Evolutionary conservation across 92 coral and sea anemone genomes (phyloP), one percentile per base, ranked within the genome.

Genomic region (Palythoa heliodiscus): DNA sequence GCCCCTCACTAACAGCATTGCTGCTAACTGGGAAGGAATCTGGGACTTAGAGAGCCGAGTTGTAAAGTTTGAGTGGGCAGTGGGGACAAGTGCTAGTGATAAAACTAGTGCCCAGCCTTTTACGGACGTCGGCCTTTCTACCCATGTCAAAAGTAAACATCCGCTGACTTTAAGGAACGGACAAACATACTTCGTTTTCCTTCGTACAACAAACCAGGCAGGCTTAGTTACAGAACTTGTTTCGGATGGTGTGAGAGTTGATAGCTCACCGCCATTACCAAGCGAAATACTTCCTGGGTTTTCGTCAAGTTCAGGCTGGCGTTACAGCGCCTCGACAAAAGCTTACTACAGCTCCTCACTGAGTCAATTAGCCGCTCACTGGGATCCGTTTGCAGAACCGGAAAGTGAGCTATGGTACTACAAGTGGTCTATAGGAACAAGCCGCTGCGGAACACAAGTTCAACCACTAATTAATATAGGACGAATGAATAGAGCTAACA

Each of bases 1-100:
- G 86, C 87, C 93, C 2, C 91, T 92, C 8, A 83, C 92, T 54
- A 86, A 90, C 38, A 84, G 76, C 14, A 90, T 95, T 87, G 91
- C 97, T 29, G 98, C 98, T 4, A 95, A 95, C 83, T 95, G 98
- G 98, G 97, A 93, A 90, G 93, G 95, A 35, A 88, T 95, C 88
- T 95, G 97, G 97, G 98, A 95, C 79, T 87, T 95, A 79, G 93
- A 93, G 37, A 95, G 98, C 83, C 90, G 91, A 70, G 73, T 95
- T 2, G 94, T 85, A 40, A 91, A 88, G 20, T 95, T 95, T 77
- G 95, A 93, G 67, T 95, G 98, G 98, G 95, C 92, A 43, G 87
- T 95, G 83, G 95, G 92, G 17, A 82, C 91, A 4, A 72, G 88
- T 73, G 77, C 37, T 15, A 57, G 54, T 11, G 81, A 92, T 53